Evolutionary conservation across 2,888 invertebrate genomes (phyloP).

Genomic region (Drosophila stalkeri): DNA sequence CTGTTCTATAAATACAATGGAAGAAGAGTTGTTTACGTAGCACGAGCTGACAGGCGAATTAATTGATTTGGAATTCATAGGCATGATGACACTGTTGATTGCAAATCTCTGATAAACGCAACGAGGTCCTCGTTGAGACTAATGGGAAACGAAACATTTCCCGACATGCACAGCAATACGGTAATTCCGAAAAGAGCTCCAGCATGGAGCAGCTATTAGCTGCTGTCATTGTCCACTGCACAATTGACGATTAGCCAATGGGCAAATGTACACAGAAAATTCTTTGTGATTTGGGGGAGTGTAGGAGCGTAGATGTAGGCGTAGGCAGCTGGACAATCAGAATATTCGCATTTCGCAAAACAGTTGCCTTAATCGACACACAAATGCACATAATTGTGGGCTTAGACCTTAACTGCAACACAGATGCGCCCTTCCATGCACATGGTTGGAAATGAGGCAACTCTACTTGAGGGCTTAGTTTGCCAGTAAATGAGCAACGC

Average conservation of each 20-base stretch:
- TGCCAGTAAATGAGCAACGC: no score
- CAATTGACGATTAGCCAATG: background rate
- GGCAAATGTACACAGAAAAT: background rate
- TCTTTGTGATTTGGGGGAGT: background rate
- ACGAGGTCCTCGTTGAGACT: background rate
- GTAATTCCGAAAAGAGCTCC: constrained; percentile 50
- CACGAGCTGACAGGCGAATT: constrained; percentile 21
- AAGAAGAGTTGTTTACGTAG: constrained; percentile 27
- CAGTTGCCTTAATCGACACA: background rate
- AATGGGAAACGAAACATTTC: constrained; percentile 3
- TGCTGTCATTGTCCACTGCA: constrained; percentile 50
- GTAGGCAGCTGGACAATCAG: background rate
- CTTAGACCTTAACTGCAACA: background rate
- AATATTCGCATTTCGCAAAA: background rate
- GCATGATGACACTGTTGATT: constrained; percentile 19
- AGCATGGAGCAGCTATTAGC: constrained; percentile 7
- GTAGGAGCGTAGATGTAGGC: background rate
- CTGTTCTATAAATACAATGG: constrained; percentile 18
- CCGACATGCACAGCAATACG: constrained; percentile 34
- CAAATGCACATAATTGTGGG: background rate
- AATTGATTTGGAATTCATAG: constrained; percentile 19
- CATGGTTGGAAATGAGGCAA: background rate
- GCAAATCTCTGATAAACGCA: constrained; percentile 9
- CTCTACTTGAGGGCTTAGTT: background rate
- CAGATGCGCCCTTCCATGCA: background rate